phyloP scores from a whole-genome alignment of 37 sponge, comb jelly and placozoan genomes.

The Petrosia ficiformis region DNA sequence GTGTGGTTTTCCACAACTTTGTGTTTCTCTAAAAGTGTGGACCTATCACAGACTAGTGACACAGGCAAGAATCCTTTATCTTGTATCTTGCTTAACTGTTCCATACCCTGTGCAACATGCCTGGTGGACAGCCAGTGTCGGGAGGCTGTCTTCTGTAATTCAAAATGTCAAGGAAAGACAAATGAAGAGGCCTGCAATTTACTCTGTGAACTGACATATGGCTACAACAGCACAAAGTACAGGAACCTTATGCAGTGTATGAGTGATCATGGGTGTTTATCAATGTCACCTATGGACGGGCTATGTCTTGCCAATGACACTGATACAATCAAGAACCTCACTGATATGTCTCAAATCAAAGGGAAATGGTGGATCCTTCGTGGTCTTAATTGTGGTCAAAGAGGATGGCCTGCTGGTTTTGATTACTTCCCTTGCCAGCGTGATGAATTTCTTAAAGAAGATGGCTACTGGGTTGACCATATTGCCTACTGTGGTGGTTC shows the following conservation, averaged over 20 bases:
- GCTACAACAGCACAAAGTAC: slow-evolving; percentile 31
- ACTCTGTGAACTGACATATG: slow-evolving; percentile 22
- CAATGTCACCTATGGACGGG: slow-evolving; percentile 23
- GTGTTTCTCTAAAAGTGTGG: too few relatives aligned
- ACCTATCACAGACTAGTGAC: too few relatives aligned
- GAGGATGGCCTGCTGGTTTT: slow-evolving; percentile 33
- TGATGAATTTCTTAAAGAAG: slow-evolving; percentile 19
- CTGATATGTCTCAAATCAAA: slow-evolving; percentile 27
- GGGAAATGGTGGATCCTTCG: slow-evolving; percentile 47
- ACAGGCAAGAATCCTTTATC: too few relatives aligned
- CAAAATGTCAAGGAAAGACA: slow-evolving; percentile 2
- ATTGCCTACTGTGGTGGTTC: slow-evolving; percentile 38
- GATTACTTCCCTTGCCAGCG: slow-evolving; percentile 43
- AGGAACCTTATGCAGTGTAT: slow-evolving; percentile 28
- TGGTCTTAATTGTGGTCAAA: slow-evolving; percentile 32
- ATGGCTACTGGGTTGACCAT: slow-evolving; percentile 29
- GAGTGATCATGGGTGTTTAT: slow-evolving; percentile 46
- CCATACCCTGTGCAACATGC: not conserved
- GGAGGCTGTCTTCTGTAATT: slow-evolving; percentile 8
- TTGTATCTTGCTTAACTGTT: slow-evolving; percentile 17
- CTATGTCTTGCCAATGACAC: slow-evolving; percentile 31
- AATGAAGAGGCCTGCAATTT: slow-evolving; percentile 20
- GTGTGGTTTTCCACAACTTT: too few relatives aligned
- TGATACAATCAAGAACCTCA: slow-evolving; percentile 34
- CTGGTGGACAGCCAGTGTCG: slow-evolving; percentile 1